Evolutionary conservation across 2,888 invertebrate species (phyloP).

Genomic region (Seladonia tumulorum): DNA sequence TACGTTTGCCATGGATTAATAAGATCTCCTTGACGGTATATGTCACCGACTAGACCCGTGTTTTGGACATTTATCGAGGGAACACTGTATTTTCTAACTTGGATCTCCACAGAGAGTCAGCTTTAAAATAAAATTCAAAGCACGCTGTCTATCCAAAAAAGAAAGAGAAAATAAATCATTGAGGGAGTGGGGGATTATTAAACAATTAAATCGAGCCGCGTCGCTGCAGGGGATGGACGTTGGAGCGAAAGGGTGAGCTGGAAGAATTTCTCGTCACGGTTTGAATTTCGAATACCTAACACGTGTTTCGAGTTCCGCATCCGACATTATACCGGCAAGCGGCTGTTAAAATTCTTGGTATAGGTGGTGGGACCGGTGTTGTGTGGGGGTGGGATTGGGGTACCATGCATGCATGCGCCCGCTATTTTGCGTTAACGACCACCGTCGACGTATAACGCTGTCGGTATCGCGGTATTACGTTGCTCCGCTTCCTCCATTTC

Average conservation of each 20-base stretch:
- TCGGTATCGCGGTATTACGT: conserved; percentile 56
- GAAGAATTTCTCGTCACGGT: conserved; percentile 4
- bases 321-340: conserved; percentile 4
- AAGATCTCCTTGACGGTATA: too few species aligned
- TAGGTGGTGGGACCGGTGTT: neutral
- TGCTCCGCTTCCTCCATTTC: conserved; percentile 62
- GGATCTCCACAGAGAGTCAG: too few species aligned
- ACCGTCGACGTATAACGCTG: conserved; percentile 13
- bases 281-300: conserved; percentile 30
- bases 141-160: neutral
- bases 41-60: too few species aligned
- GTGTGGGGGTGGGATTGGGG: neutral
- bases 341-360: conserved; percentile 59
- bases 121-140: too few species aligned
- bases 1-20: too few species aligned
- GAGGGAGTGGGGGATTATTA: neutral
- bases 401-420: conserved; percentile 33
- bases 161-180: neutral
- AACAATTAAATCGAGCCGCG: neutral
- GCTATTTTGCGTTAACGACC: conserved; percentile 58
- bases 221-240: neutral
- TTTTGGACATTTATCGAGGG: too few species aligned
- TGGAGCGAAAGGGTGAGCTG: neutral
- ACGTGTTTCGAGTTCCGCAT: conserved; percentile 15
- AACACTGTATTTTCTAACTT: too few species aligned